Percentiles rank a stretch among this genome's conserved stretches.
Evolutionary conservation across 1,140 invertebrate species (phyloP).

Genomic region (Orussus abietinus): DNA sequence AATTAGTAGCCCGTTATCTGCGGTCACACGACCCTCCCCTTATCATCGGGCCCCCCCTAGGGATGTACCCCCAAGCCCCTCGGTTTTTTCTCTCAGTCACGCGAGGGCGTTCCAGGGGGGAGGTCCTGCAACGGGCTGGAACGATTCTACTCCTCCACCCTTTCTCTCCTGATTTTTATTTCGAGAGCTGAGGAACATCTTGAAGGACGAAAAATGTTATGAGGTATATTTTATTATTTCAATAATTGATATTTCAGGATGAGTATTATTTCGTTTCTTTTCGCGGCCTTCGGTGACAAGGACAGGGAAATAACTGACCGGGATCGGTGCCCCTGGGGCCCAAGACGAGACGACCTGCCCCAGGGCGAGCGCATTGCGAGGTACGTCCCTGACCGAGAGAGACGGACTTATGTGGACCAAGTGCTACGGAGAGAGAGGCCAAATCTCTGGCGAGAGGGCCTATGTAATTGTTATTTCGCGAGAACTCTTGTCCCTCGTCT

Average conservation of each 20-base stretch:
- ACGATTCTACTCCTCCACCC: constrained; percentile 5
- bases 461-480: constrained; percentile 21
- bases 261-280: constrained; percentile 1
- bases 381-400: constrained; percentile 1
- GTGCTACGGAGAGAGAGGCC: background rate
- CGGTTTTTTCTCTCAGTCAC: constrained; percentile 36
- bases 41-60: constrained; percentile 14
- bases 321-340: too few relatives aligned
- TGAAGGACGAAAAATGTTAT: constrained; percentile 42
- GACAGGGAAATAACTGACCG: too few relatives aligned
- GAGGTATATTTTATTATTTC: constrained; percentile 6
- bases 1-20: constrained; percentile 50
- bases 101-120: constrained; percentile 21
- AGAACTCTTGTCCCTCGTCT: constrained; percentile 23
- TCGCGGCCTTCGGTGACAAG: background rate
- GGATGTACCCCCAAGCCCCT: constrained; percentile 48
- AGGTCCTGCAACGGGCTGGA: constrained; percentile 49
- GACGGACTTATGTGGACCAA: background rate
- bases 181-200: too few relatives aligned
- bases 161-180: too few relatives aligned
- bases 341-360: too few relatives aligned
- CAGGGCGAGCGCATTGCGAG: too few relatives aligned
- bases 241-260: background rate
- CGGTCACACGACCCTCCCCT: constrained; percentile 33
- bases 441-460: too few relatives aligned